phyloP scores from a whole-genome alignment of 2,113 vertebrate genomes.

The Corydoras maculifer region DNA sequence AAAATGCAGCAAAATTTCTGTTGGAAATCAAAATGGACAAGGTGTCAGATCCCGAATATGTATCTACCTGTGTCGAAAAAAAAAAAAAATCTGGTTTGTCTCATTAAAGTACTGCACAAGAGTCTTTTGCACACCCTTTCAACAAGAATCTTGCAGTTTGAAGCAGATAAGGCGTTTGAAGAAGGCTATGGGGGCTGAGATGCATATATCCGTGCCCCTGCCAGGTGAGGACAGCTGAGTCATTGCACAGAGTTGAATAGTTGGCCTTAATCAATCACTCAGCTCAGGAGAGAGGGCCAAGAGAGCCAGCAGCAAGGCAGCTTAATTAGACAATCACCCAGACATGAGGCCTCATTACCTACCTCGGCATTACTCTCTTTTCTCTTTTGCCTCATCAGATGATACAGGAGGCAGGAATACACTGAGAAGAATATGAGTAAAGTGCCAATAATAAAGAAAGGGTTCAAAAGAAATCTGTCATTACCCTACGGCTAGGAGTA shows the following conservation, averaged over 20 bases:
- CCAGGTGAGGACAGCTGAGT: slow-evolving; percentile 30
- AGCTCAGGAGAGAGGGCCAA: slow-evolving; percentile 18
- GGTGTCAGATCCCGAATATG: slow-evolving; percentile 11
- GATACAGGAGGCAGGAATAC: slow-evolving; percentile 5
- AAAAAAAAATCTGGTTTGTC: neutral
- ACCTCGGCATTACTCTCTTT: slow-evolving; percentile 3
- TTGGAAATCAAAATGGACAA: slow-evolving; percentile 8
- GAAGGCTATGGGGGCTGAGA: neutral
- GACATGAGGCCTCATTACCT: slow-evolving; percentile 32
- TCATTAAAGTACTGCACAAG: slow-evolving; percentile 18
- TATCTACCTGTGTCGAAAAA: slow-evolving; percentile 12
- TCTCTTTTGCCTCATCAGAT: slow-evolving; percentile 18
- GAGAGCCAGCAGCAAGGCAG: slow-evolving; percentile 26
- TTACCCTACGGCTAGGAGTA: slow-evolving; percentile 44
- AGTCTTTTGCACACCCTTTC: neutral
- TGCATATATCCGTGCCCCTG: neutral
- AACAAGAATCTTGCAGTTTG: slow-evolving; percentile 2
- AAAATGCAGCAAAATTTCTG: too few species aligned
- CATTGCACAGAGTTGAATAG: slow-evolving; percentile 23
- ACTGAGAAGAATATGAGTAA: neutral
- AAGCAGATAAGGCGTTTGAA: neutral
- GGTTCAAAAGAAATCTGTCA: slow-evolving; percentile 29
- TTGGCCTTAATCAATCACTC: slow-evolving; percentile 41
- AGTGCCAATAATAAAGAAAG: slow-evolving; percentile 8
- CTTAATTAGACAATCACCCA: slow-evolving; percentile 35